Evolutionary conservation across 2,113 vertebrate genomes (phyloP), one percentile per base, ranked within the genome.

Genomic region (Tetrax tetrax): DNA sequence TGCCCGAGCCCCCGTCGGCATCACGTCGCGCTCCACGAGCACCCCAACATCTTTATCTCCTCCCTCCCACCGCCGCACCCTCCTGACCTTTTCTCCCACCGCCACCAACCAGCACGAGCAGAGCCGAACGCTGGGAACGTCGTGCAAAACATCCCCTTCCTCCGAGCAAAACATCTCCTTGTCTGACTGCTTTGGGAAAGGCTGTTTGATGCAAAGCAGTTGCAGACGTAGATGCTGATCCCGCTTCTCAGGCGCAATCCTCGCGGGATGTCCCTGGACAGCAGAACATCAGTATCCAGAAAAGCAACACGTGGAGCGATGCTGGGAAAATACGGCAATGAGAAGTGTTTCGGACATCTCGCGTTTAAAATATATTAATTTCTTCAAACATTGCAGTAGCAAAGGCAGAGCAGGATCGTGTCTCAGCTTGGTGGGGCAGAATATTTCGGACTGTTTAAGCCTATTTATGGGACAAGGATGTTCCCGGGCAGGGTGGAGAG

Each of bases 171-270:
- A 14, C 10, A 7, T 10, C 43, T 28, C 38, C 2, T 0, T 12
- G 12, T 12, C 47, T 2, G 1, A 35, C 43, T 51, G 22, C 64
- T 65, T 43, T 14, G 37, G 79, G 80, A 61, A 21, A 50, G 2
- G 38, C 38, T 21, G n/a, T 23, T 54, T 4, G 29, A 24, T 22
- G 10, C 10, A 5, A 53, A 66, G 53, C 0, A 3, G 33, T 0
- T 51, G 45, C n/a, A 48, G 35, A 64, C 7, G 16, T 33, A 74
- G 54, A 70, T 18, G 54, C 12, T 48, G 38, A 65, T 60, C 50
- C 45, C 3, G 4, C 7, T 33, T 63, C 48, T 60, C 29, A 11
- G 5, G 7, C 27, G 37, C 69, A 80, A 78, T 20, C 61, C 28
- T 27, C 4, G 15, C 2, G 41, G 83, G 23, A 48, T 33, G 21